Base-by-base conservation (phyloP, 2,888 invertebrate genomes). In the Eretmocerus hayati region DNA sequence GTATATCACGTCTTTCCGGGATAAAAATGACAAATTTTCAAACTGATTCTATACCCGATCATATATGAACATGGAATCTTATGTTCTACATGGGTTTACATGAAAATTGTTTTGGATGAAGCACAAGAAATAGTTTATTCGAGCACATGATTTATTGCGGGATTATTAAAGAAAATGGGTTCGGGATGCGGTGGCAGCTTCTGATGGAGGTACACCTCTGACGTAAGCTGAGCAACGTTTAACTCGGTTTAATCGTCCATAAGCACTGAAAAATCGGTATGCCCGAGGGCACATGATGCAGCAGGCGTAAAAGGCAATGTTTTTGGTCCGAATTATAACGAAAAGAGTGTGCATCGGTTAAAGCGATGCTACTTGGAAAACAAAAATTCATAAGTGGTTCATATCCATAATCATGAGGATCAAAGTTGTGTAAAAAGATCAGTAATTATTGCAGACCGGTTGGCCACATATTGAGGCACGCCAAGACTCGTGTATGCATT, bases 371-470 rank as follows among this genome's bases (percentile, higher is more conserved):
- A 26, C 35, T 33, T 33, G 3, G 21, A 9, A 18, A 46, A 26
- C 8, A 42, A 42, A 39, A 33, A 48, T 35, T 9, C 38, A 19
- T 22, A 36, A 22, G 5, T 23, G 32, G n/a, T n/a, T n/a, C n/a
- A 18, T 40, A 50, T 50, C 46, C 50, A 50, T 50, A 50, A 46
- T 47, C 50, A 50, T 50, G 50, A 50, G 46, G 42, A 22, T 47
- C 43, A 39, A 40, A 35, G 46, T 46, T 42, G 42, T 43, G 52
- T 42, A 42, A 49, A 49, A 42, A 42, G 18, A 31, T 15, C 52
- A 39, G 46, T 46, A 52, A 52, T 49, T 52, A 52, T 49, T 35
- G 40, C 42, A 50, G 42, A 47, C 50, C 46, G 50, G 46, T 46
- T 39, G 42, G 11, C 37, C 42, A 38, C 32, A 31, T 47, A 35